Evolutionary conservation across 2,888 invertebrate species (phyloP).

Genomic region (Pomacea canaliculata): DNA sequence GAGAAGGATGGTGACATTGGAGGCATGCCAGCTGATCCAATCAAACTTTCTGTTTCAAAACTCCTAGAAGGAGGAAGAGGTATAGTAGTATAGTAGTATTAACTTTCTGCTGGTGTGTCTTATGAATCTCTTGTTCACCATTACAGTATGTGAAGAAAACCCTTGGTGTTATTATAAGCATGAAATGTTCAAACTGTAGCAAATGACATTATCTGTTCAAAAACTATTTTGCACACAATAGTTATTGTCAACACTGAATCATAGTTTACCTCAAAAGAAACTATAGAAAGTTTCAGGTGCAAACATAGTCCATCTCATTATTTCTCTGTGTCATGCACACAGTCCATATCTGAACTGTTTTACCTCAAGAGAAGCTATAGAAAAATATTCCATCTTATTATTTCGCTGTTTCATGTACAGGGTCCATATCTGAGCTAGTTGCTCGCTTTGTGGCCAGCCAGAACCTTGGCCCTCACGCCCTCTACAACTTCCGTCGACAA

Average conservation of each 20-base stretch:
- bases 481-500: conserved; percentile 33
- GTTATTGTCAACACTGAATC: too few species aligned
- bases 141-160: neutral
- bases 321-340: conserved; percentile 72
- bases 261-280: too few species aligned
- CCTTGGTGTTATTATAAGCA: too few species aligned
- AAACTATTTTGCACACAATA: too few species aligned
- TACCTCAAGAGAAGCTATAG: too few species aligned
- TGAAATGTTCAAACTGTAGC: too few species aligned
- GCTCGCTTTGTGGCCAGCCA: conserved; percentile 85
- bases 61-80: conserved; percentile 70
- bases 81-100: conserved; percentile 47
- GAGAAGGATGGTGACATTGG: conserved; percentile 20
- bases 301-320: too few species aligned
- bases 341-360: conserved; percentile 85
- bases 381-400: neutral
- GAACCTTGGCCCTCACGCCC: conserved; percentile 48
- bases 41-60: conserved; percentile 63
- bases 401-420: conserved; percentile 72
- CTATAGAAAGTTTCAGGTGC: too few species aligned
- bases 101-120: neutral
- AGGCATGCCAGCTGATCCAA: conserved; percentile 33
- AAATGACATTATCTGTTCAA: neutral
- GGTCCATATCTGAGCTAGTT: conserved; percentile 89
- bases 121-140: neutral